Evolutionary conservation across 2,113 vertebrate species (phyloP).

Genomic region (Tinamus guttatus): DNA sequence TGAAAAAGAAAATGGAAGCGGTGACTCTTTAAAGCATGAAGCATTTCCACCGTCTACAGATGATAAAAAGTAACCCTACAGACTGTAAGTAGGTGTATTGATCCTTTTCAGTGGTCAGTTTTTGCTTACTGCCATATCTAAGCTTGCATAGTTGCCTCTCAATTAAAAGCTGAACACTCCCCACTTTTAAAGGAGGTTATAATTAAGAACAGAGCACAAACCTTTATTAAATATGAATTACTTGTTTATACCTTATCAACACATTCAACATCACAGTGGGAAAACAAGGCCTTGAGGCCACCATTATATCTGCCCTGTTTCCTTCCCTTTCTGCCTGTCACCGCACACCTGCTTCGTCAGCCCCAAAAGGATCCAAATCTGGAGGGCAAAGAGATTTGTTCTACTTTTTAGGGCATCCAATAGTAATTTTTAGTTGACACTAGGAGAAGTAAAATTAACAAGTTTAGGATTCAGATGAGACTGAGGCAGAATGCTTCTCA

Average conservation of each 20-base stretch:
- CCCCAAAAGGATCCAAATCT: not conserved
- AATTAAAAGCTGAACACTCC: not conserved
- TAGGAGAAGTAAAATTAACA: not conserved
- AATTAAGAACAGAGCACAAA: not conserved
- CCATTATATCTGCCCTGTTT: slow-evolving; percentile 65
- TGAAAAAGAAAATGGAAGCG: not conserved
- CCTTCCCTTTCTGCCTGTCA: slow-evolving; percentile 17
- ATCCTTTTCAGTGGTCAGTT: not conserved
- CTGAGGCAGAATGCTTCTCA: not conserved
- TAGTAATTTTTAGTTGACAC: not conserved
- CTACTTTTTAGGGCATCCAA: not conserved
- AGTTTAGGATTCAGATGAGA: not conserved
- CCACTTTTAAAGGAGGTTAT: not conserved
- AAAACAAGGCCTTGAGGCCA: slow-evolving; percentile 56
- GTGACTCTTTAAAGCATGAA: not conserved
- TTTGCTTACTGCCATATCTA: not conserved
- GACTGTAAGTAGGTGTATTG: not conserved
- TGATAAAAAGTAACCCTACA: not conserved
- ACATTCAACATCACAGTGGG: slow-evolving; percentile 29
- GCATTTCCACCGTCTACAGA: not conserved
- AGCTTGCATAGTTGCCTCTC: not conserved
- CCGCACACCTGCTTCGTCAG: slow-evolving; percentile 51
- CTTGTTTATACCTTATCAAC: slow-evolving; percentile 13
- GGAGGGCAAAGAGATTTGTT: not conserved
- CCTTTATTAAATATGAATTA: slow-evolving; percentile 61